A percentile compares a stretch with the other conserved stretches of the same genome.
phyloP scores from a whole-genome alignment of 2,888 invertebrate genomes.

The Odontocolon sp. region DNA sequence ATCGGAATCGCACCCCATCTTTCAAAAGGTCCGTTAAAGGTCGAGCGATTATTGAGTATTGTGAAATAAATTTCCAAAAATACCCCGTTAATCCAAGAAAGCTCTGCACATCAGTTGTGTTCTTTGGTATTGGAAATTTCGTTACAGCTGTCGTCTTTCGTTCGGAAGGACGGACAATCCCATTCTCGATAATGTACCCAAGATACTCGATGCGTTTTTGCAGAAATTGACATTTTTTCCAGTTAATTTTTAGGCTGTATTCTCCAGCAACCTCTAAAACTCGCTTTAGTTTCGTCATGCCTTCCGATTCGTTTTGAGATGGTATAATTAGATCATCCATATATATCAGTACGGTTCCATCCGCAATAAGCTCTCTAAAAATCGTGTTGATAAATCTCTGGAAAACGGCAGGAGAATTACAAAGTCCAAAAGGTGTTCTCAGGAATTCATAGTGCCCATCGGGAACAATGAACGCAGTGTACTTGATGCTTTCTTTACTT shows the following conservation, averaged over 20 bases:
- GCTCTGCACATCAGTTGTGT: too few species aligned
- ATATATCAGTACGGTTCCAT: conserved; percentile 19
- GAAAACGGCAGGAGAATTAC: conserved; percentile 63
- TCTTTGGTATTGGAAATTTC: too few species aligned
- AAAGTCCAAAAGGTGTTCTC: conserved; percentile 63
- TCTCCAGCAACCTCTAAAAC: conserved; percentile 39
- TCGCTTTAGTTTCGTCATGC: conserved; percentile 19
- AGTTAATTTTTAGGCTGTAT: conserved; percentile 51
- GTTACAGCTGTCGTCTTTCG: conserved; percentile 26
- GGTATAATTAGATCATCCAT: conserved; percentile 51
- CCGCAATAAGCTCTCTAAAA: conserved; percentile 56
- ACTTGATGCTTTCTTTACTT: conserved; percentile 58
- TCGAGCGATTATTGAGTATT: too few species aligned
- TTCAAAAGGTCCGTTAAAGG: too few species aligned
- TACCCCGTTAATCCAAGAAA: too few species aligned
- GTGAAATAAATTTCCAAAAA: too few species aligned
- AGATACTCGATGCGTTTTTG: conserved; percentile 50
- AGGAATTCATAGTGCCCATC: conserved; percentile 65
- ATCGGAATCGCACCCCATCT: too few species aligned
- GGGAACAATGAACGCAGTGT: conserved; percentile 65
- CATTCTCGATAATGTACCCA: conserved; percentile 40
- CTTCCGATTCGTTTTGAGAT: conserved; percentile 3
- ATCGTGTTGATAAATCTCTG: conserved; percentile 59
- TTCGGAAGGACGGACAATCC: conserved; percentile 24
- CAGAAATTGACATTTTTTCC: conserved; percentile 55